These are phyloP conservation scores for Prolemur simus DNA, from an alignment of 2,113 vertebrate species.

Conservation along the genomic window DNA sequence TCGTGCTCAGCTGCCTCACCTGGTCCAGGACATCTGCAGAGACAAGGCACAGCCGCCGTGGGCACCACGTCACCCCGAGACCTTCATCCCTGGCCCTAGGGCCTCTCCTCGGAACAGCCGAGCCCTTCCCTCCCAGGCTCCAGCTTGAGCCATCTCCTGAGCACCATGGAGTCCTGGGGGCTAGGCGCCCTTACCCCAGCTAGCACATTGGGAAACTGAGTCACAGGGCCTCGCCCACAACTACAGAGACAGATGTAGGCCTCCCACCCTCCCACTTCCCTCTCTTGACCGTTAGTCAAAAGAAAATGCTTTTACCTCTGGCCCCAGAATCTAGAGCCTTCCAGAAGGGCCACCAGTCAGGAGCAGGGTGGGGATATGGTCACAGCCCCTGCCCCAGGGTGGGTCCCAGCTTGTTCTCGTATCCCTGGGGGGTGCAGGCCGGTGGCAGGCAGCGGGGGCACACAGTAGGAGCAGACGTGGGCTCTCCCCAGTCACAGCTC, in stretches of 20 bases:
- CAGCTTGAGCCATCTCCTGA: background rate
- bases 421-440: background rate
- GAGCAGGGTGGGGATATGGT: background rate
- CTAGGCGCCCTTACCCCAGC: background rate
- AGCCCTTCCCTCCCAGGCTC: background rate
- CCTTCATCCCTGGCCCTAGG: background rate
- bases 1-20: background rate
- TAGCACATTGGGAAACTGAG: background rate
- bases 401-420: background rate
- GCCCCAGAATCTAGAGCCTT: background rate
- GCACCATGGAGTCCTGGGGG: background rate
- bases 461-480: background rate
- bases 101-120: background rate
- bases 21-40: background rate
- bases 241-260: background rate
- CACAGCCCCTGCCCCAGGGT: background rate
- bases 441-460: background rate
- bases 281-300: background rate
- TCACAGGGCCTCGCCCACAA: background rate
- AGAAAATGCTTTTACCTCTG: background rate
- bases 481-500: background rate
- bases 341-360: background rate
- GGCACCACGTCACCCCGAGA: rapidly evolving
- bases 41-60: background rate
- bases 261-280: background rate